A percentile compares a stretch with the other conserved stretches of the same genome.
phyloP scores from a whole-genome alignment of 1,140 invertebrate genomes.

The Asobara japonica region DNA sequence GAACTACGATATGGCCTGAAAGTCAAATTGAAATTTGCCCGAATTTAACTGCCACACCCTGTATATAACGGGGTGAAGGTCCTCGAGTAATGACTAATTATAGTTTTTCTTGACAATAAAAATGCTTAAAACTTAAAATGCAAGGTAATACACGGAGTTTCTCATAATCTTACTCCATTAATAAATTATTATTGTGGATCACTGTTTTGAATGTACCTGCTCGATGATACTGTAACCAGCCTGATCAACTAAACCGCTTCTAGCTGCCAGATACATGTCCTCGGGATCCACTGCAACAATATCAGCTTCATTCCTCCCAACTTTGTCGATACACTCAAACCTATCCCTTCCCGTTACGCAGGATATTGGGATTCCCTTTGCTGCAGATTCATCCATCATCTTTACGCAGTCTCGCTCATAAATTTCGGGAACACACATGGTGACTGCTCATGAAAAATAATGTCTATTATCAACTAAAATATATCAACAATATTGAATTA shows the following conservation, averaged over 20 bases:
- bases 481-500: neutral
- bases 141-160: too few relatives aligned
- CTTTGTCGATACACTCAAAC: slow-evolving; percentile 78
- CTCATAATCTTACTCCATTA: too few relatives aligned
- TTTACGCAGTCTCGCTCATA: slow-evolving; percentile 71
- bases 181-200: neutral
- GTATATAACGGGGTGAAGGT: too few relatives aligned
- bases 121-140: too few relatives aligned
- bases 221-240: slow-evolving; percentile 76
- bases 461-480: neutral
- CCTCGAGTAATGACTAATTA: too few relatives aligned
- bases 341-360: slow-evolving; percentile 77
- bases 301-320: slow-evolving; percentile 80
- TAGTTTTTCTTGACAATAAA: too few relatives aligned
- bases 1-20: too few relatives aligned
- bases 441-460: slow-evolving; percentile 65
- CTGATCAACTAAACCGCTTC: slow-evolving; percentile 72
- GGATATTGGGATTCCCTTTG: slow-evolving; percentile 71
- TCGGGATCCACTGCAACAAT: slow-evolving; percentile 84
- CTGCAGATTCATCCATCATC: slow-evolving; percentile 73
- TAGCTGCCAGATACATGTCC: slow-evolving; percentile 83
- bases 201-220: slow-evolving; percentile 62
- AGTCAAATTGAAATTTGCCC: too few relatives aligned
- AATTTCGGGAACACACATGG: slow-evolving; percentile 76
- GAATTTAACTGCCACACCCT: too few relatives aligned